These are phyloP conservation scores for Sitophilus oryzae DNA, from an alignment of 1,140 invertebrate genomes.

Conservation along the genomic window DNA sequence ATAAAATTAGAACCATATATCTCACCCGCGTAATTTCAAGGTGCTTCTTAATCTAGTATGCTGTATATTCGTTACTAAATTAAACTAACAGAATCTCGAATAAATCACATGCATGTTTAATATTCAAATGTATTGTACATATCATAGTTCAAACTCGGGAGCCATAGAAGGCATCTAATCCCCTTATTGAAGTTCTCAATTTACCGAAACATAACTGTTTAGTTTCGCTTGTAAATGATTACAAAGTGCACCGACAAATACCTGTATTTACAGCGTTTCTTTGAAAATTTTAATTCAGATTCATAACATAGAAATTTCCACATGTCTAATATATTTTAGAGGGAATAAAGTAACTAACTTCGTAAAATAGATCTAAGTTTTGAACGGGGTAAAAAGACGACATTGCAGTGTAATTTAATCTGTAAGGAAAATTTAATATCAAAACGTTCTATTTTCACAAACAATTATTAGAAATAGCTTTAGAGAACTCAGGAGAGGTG, in stretches of 20 bases:
- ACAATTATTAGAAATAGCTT: background rate
- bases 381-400: background rate
- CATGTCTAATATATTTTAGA: background rate
- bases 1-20: too few relatives aligned
- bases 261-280: too few relatives aligned
- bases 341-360: background rate
- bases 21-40: too few relatives aligned
- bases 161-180: too few relatives aligned
- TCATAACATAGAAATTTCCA: background rate
- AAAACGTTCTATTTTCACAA: background rate
- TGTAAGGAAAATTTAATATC: background rate
- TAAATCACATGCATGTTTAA: slow-evolving; percentile 2
- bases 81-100: background rate
- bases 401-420: background rate
- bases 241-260: too few relatives aligned
- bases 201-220: too few relatives aligned
- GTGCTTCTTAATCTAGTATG: too few relatives aligned
- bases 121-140: background rate
- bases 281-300: too few relatives aligned
- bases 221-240: too few relatives aligned
- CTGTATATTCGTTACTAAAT: too few relatives aligned
- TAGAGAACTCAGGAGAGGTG: too few relatives aligned
- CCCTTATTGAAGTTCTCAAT: too few relatives aligned
- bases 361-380: background rate
- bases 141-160: background rate